Percentiles rank a stretch among this genome's conserved stretches.
Evolutionary conservation across 2,888 invertebrate genomes (phyloP).

Genomic region (Fragum whitleyi): DNA sequence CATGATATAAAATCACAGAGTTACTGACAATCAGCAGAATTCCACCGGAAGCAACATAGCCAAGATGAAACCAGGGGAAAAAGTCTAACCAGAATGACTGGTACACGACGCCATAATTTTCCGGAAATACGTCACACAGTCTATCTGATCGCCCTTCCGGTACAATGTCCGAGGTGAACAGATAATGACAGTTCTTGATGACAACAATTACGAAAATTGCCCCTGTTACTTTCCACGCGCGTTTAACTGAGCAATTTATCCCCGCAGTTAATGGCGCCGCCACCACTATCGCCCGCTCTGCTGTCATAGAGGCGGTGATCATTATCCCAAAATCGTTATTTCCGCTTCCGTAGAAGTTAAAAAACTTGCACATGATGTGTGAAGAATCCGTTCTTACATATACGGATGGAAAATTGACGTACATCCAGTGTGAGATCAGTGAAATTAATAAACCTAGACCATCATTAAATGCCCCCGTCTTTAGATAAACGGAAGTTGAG

Average conservation of each 20-base stretch:
- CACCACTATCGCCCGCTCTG: slow-evolving; percentile 75
- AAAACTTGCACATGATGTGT: slow-evolving; percentile 75
- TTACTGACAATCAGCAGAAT: slow-evolving; percentile 71
- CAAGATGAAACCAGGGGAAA: slow-evolving; percentile 75
- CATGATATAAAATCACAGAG: slow-evolving; percentile 65
- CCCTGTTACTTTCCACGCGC: slow-evolving; percentile 67
- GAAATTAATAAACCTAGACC: slow-evolving; percentile 67
- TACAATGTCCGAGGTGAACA: slow-evolving; percentile 70
- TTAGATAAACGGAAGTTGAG: slow-evolving; percentile 76
- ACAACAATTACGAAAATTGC: slow-evolving; percentile 63
- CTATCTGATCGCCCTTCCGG: slow-evolving; percentile 63
- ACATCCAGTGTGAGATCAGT: slow-evolving; percentile 75
- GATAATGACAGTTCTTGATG: slow-evolving; percentile 71
- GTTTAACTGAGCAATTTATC: slow-evolving; percentile 63
- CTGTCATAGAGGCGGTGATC: slow-evolving; percentile 74
- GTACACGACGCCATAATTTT: slow-evolving; percentile 51
- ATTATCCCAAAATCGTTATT: slow-evolving; percentile 75
- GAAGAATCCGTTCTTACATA: slow-evolving; percentile 62
- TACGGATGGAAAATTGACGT: slow-evolving; percentile 71
- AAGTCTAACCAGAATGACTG: slow-evolving; percentile 65
- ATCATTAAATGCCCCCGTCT: slow-evolving; percentile 73
- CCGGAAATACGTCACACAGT: slow-evolving; percentile 72
- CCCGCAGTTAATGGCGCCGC: slow-evolving; percentile 69
- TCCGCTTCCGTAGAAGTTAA: slow-evolving; percentile 77
- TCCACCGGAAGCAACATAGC: slow-evolving; percentile 68